Conservation (phyloP, 2,113 vertebrate genomes). For the Sander lucioperca region DNA sequence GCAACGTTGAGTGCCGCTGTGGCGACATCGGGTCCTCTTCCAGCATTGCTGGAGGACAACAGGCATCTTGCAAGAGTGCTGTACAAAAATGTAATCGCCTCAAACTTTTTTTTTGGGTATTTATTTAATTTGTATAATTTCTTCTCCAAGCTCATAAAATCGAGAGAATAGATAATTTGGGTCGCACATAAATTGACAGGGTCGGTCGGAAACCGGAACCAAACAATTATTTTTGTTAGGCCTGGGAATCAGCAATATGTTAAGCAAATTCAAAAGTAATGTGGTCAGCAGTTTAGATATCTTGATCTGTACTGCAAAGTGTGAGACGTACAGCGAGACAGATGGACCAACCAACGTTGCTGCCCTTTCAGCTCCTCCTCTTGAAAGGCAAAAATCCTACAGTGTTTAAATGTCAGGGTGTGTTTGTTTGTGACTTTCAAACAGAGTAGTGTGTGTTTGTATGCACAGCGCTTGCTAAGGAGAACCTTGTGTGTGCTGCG, state of each 20-base stretch:
- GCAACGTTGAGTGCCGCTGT: no score
- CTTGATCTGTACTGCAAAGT: background rate
- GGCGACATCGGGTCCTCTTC: no score
- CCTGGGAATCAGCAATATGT: background rate
- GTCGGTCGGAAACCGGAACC: no score
- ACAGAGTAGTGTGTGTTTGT: conserved; percentile 62
- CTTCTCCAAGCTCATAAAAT: no score
- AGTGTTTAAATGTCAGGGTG: conserved; percentile 60
- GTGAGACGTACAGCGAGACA: background rate
- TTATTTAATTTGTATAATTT: no score
- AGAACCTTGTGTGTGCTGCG: conserved; percentile 73
- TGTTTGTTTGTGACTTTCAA: conserved; percentile 70
- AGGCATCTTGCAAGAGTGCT: no score
- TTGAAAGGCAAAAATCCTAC: conserved; percentile 9
- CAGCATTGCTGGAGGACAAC: no score
- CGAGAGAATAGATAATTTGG: no score
- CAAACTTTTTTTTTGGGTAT: no score
- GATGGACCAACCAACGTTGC: background rate
- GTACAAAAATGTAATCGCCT: no score
- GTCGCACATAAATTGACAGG: no score
- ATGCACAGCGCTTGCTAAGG: conserved; percentile 57
- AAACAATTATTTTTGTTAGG: no score
- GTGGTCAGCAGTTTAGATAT: background rate
- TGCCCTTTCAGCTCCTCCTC: conserved; percentile 3
- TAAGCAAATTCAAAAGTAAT: background rate